Evolutionary conservation across 2,113 vertebrate genomes (phyloP).

Genomic region (Alaudala cheleensis): DNA sequence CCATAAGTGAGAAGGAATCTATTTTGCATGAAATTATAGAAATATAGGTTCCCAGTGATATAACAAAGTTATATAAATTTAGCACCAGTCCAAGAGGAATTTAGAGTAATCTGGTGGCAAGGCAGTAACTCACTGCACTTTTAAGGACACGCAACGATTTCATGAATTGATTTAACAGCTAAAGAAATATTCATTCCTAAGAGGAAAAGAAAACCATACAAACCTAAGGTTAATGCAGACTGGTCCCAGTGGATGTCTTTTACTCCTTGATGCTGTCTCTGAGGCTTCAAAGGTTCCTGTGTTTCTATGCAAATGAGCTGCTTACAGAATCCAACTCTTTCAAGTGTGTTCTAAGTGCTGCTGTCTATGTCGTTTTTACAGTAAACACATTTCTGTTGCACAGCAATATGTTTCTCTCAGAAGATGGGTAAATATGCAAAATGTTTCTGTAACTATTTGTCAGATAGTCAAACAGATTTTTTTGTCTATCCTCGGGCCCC

Average conservation of each 20-base stretch:
- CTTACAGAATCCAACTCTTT: conserved; percentile 57
- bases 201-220: background rate
- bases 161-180: background rate
- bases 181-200: conserved; percentile 2
- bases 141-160: background rate
- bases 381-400: conserved; percentile 56
- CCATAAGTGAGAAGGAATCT: background rate
- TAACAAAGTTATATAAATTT: conserved; percentile 22
- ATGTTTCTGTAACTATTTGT: conserved; percentile 64
- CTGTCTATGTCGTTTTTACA: conserved; percentile 55
- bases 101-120: background rate
- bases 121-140: background rate
- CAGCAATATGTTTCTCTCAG: conserved; percentile 62
- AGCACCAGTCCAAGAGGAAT: background rate
- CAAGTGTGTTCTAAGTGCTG: conserved; percentile 32
- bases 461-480: conserved; percentile 67
- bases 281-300: conserved; percentile 39
- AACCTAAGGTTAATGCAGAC: conserved; percentile 30
- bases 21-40: conserved; percentile 27
- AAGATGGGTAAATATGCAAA: conserved; percentile 67
- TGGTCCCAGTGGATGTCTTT: conserved; percentile 1
- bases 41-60: background rate
- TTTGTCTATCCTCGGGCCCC: conserved; percentile 60
- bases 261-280: conserved; percentile 12
- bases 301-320: conserved; percentile 37